Evolutionary conservation across 2,113 vertebrate genomes (phyloP), one percentile per base, ranked within the genome.

Genomic region (Phasianus colchicus): DNA sequence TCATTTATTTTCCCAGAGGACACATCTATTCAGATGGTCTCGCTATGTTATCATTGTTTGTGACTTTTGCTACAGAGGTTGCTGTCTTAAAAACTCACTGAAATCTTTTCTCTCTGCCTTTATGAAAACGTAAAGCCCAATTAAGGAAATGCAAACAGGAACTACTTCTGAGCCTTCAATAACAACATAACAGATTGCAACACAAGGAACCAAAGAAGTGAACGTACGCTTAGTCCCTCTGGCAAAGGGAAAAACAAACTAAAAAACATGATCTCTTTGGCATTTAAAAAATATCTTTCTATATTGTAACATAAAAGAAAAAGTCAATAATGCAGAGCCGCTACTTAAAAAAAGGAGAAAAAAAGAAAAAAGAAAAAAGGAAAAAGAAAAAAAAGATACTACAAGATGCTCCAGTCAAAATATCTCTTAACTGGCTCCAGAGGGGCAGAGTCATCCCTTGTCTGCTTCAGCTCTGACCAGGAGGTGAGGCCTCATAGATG

Each of bases 311-410:
- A 63, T 61, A 89, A 77, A 91, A 91, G 88, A 2, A 52, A 16
- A 93, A 91, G 95, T 89, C 93, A 93, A 96, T 95, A 95, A 93
- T 90, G 87, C 75, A 95, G 72, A 95, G 47, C 50, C 29, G 67
- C 20, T 83, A 67, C 71, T 92, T 24, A 71, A 75, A 79, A 67
- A 78, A 50, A 73, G 45, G 13, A 22, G 55, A 17, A 17, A 30
- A 14, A 15, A 19, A 63, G 63, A 50, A 67, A 10, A 18, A 25
- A 16, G 13, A 13, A 15, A 38, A 17, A 27, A 21, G 5, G n/a
- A 27, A 8, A 25, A 61, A 48, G 22, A 24, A 24, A 22, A 48
- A 12, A 12, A 60, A 45, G 17, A 7, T 70, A 48, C 72, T 86
- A 48, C 57, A 74, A 78, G 60, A 90, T 83, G 72, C 72, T 92